Base-by-base conservation (phyloP, 2,113 vertebrate species). In the Sakesphorus luctuosus region DNA sequence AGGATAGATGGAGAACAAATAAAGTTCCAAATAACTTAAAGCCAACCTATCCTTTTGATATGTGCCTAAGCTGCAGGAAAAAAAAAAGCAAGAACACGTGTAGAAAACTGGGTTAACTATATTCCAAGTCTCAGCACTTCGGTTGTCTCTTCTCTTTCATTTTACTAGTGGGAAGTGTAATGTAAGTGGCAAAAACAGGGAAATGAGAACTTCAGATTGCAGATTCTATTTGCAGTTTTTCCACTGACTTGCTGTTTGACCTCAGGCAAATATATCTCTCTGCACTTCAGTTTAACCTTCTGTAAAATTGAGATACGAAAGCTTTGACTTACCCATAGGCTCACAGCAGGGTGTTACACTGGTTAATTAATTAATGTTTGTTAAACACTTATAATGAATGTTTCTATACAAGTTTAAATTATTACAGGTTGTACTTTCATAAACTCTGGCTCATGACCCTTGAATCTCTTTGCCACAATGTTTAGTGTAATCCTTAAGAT, bases 281-380 rank as follows among this genome's bases (percentile, higher is more conserved):
- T 66, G 66, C 85, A 87, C 58, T 95, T 95, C 83, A 94, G 83
- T 49, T 95, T 90, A 95, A 92, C 90, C 93, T 94, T 89, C 90
- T 90, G 85, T 93, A 92, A 96, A 96, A 94, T 28, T 84, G 92
- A 86, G 90, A 94, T 90, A 89, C 9, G 4, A 95, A 89, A 79
- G 69, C 81, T 95, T 87, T 94, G 91, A 95, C 81, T 92, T 94
- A 92, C 90, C 90, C 89, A 68, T 65, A 68, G 83, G 66, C 83
- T 81, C 73, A 89, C 88, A 94, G 78, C 20, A 1, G 90, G 87
- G 82, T 71, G 79, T 84, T 80, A 62, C 72, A 88, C 47, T 68
- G 93, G n/a, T 95, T 92, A 95, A 88, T 96, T 95, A 95, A 94
- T 94, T 92, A 92, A 93, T 84, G 76, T 93, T 92, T 84, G 90